Evolutionary conservation across 2,888 invertebrate genomes (phyloP).

Genomic region (Hetaerina titia): DNA sequence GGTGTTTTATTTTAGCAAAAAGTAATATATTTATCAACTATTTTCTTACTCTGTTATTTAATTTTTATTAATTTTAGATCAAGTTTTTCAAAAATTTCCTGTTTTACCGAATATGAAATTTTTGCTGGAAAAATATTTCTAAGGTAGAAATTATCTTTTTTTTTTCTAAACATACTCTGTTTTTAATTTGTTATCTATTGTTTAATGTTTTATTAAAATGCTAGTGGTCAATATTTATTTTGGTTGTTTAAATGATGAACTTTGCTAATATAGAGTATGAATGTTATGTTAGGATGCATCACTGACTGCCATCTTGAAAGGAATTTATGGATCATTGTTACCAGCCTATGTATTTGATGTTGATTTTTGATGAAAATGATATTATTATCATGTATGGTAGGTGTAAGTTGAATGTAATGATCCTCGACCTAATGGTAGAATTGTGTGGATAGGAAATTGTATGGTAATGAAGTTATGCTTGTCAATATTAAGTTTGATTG

Average conservation of each 20-base stretch:
- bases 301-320: background rate
- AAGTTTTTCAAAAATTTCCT: background rate
- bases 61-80: background rate
- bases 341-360: background rate
- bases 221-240: constrained; percentile 1
- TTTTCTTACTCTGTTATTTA: background rate
- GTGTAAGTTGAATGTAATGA: background rate
- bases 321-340: background rate
- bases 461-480: background rate
- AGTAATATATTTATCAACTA: background rate
- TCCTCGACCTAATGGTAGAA: background rate
- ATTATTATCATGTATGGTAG: background rate
- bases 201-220: background rate
- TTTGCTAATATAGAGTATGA: background rate
- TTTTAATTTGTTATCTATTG: background rate
- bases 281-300: background rate
- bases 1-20: background rate
- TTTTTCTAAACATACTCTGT: background rate
- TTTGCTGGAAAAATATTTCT: background rate
- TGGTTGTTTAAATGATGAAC: background rate
- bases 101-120: background rate
- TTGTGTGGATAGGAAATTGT: background rate
- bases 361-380: background rate
- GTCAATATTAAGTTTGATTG: background rate
- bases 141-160: background rate